Conservation (phyloP, 2,888 invertebrate species). For the Phymatocera aterrima region DNA sequence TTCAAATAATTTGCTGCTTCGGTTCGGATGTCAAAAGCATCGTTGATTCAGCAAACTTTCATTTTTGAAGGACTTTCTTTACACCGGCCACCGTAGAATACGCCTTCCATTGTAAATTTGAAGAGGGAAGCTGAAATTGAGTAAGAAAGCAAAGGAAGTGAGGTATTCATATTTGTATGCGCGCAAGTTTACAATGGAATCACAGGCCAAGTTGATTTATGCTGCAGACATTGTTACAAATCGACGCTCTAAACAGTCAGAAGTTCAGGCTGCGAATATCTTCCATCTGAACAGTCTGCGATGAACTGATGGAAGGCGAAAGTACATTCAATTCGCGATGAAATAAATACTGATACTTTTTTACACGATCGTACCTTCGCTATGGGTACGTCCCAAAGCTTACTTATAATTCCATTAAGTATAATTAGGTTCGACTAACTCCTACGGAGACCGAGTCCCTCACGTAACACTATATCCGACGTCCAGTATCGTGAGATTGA, state of each 20-base stretch:
- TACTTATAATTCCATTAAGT: background rate
- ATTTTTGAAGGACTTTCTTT: background rate
- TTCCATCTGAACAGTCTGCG: constrained; percentile 6
- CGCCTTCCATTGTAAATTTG: background rate
- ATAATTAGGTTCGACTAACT: background rate
- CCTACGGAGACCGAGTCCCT: background rate
- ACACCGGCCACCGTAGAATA: too few relatives aligned
- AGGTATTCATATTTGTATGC: background rate
- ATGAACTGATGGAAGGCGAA: background rate
- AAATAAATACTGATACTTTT: constrained; percentile 2
- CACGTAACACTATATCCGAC: too few relatives aligned
- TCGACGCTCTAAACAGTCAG: constrained; percentile 24
- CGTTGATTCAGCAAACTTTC: background rate
- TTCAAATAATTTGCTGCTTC: background rate
- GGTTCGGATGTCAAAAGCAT: background rate
- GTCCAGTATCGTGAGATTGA: too few relatives aligned
- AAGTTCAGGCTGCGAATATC: constrained; percentile 24
- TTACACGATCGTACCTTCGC: background rate
- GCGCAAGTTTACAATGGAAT: background rate
- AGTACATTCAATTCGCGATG: constrained; percentile 18
- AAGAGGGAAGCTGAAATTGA: background rate
- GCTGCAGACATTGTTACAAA: constrained; percentile 19
- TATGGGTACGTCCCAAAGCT: background rate
- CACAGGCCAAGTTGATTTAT: background rate
- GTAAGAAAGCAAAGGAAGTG: background rate